These are phyloP conservation scores for Trachelipus rathkii DNA, from an alignment of 1,140 invertebrate genomes.

Conservation along the genomic window DNA sequence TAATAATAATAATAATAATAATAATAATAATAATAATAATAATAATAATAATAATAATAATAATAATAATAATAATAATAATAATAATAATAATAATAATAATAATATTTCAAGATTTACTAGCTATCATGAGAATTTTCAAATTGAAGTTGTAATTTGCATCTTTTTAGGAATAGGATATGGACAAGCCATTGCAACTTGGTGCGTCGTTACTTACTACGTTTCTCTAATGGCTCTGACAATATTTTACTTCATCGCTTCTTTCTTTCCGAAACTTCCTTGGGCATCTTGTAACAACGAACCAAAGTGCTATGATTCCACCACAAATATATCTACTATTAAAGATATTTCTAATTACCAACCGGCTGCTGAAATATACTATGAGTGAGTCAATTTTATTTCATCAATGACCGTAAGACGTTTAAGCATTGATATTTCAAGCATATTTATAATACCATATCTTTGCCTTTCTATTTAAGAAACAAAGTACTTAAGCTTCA, in stretches of 20 bases:
- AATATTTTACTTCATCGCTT: conserved; percentile 51
- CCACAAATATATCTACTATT: not conserved
- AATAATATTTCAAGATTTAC: no score
- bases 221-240: conserved; percentile 51
- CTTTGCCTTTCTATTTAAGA: conserved; percentile 18
- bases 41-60: no score
- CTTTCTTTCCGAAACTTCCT: conserved; percentile 48
- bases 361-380: not conserved
- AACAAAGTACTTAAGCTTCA: conserved; percentile 32
- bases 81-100: no score
- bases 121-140: no score
- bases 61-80: no score
- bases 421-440: not conserved
- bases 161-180: conserved; percentile 50
- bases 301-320: not conserved
- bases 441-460: not conserved
- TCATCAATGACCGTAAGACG: not conserved
- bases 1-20: no score
- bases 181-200: conserved; percentile 49
- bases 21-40: no score
- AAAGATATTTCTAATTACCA: not conserved
- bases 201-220: conserved; percentile 50
- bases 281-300: conserved; percentile 44
- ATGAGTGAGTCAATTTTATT: not conserved
- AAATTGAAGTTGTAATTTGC: no score